These are phyloP conservation scores for Botrylloides violaceus DNA, from an alignment of 23 tunicate genomes.

Conservation along the genomic window DNA sequence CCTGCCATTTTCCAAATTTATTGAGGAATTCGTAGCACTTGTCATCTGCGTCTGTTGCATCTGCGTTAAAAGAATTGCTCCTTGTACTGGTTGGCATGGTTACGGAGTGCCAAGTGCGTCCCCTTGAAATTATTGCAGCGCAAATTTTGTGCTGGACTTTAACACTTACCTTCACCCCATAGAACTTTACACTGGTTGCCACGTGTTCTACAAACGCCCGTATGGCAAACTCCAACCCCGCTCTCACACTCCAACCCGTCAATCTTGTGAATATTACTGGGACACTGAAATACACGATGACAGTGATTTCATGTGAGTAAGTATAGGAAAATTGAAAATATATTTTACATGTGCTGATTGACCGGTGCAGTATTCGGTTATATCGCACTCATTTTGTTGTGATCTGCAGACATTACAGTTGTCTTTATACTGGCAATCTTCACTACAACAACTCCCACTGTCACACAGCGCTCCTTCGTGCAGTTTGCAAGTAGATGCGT, in stretches of 20 bases:
- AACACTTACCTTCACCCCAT: slow-evolving; percentile 37
- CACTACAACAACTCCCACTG: slow-evolving; percentile 50
- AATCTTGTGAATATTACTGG: slow-evolving; percentile 17
- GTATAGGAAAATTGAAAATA: background rate
- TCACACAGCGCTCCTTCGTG: slow-evolving; percentile 52
- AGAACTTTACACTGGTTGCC: slow-evolving; percentile 21
- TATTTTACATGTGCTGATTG: slow-evolving; percentile 17
- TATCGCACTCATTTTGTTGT: slow-evolving; percentile 45
- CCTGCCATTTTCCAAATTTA: slow-evolving; percentile 36
- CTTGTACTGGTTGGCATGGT: too few species aligned
- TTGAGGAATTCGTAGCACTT: slow-evolving; percentile 50
- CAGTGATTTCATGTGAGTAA: background rate
- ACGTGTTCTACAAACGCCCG: slow-evolving; percentile 39
- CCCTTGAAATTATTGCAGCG: slow-evolving; percentile 22
- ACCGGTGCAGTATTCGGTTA: slow-evolving; percentile 90
- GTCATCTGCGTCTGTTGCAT: too few species aligned
- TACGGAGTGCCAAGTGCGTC: too few species aligned
- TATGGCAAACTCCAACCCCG: slow-evolving; percentile 22
- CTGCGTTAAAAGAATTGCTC: too few species aligned
- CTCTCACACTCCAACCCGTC: slow-evolving; percentile 27
- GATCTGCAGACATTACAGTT: slow-evolving; percentile 51
- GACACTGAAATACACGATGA: slow-evolving; percentile 24
- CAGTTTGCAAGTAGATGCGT: slow-evolving; percentile 33
- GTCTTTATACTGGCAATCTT: slow-evolving; percentile 34
- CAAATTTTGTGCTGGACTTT: too few species aligned